Percentiles rank a stretch among this genome's conserved stretches.
Evolutionary conservation across 2,888 invertebrate genomes (phyloP).

Genomic region (Lithodes maja): DNA sequence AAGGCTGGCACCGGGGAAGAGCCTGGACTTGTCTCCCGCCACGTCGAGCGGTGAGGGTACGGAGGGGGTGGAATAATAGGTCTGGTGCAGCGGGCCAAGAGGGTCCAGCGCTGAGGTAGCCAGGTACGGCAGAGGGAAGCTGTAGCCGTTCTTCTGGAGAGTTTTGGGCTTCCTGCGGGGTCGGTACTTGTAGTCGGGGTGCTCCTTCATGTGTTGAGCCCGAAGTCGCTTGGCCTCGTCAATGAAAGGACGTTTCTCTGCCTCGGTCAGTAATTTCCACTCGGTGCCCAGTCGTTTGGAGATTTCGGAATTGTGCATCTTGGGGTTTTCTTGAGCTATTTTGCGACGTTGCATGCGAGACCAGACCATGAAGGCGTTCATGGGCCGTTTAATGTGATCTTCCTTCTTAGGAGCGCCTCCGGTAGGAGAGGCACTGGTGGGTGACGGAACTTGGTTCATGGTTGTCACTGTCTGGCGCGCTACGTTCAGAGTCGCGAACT

Average conservation of each 20-base stretch:
- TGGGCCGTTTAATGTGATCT: conserved; percentile 93
- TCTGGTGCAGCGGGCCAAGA: conserved; percentile 71
- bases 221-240: conserved; percentile 94
- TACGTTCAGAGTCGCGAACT: conserved; percentile 56
- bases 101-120: conserved; percentile 71
- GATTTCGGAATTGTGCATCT: conserved; percentile 98
- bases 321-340: conserved; percentile 97
- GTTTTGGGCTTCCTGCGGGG: conserved; percentile 79
- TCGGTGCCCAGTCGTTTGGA: conserved; percentile 91
- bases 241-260: conserved; percentile 93
- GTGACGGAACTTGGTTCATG: conserved; percentile 69
- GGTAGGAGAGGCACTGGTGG: conserved; percentile 63
- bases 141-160: conserved; percentile 86
- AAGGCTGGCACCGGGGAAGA: conserved; percentile 58
- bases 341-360: conserved; percentile 90
- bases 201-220: conserved; percentile 91
- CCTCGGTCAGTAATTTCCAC: conserved; percentile 92
- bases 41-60: conserved; percentile 71
- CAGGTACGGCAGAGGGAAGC: conserved; percentile 90
- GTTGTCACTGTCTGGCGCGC: conserved; percentile 61
- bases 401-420: conserved; percentile 78
- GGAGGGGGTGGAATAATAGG: conserved; percentile 71
- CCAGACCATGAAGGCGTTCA: conserved; percentile 98
- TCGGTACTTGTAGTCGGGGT: conserved; percentile 93
- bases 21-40: conserved; percentile 81